Base-by-base conservation (phyloP, 1,140 invertebrate species). In the Ruditapes philippinarum region DNA sequence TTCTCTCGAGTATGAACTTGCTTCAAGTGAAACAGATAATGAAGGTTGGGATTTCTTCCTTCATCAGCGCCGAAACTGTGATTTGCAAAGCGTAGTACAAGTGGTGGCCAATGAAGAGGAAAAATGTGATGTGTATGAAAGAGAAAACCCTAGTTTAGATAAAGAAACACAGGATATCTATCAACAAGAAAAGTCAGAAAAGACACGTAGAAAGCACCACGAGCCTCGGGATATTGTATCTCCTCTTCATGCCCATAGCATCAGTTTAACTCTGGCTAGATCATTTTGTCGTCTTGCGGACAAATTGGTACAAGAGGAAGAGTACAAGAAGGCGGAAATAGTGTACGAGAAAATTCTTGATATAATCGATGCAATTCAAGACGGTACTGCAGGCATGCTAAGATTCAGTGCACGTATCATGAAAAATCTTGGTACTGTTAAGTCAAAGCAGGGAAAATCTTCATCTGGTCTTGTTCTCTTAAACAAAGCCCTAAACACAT, bases 41-140 rank as follows among this genome's bases (percentile, higher is more conserved):
- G 91, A 92, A 83, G 93, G 94, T 3, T 95, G 94, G 94, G 93
- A 94, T 49, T 94, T 94, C 70, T 95, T 94, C 80, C 80, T 95
- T 33, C 92, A 94, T 74, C 82, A 94, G 14, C 87, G 93, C 28
- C 92, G 93, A 73, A 92, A 93, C 60, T 94, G 90, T 84, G 91
- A 91, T 45, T 92, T 95, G 74, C 74, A 93, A 57, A 93, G 92
- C 68, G 92, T 94, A 28, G 90, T 94, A 33, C 93, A 95, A 89
- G 89, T 91, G 0, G 89, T 91, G 1, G 65, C 92, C 33, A 60
- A 80, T 42, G 78, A 76, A 17, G 68, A 81, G 19, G 85, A 89
- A 54, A 73, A 88, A 38, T n/a, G 36, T 38, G 70, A 62, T 22
- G 79, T 62, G 31, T 49, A 28, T 68, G 70, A 85, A 25, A 31